phyloP scores from a whole-genome alignment of 1,140 invertebrate species.

The Trissolcus basalis region DNA sequence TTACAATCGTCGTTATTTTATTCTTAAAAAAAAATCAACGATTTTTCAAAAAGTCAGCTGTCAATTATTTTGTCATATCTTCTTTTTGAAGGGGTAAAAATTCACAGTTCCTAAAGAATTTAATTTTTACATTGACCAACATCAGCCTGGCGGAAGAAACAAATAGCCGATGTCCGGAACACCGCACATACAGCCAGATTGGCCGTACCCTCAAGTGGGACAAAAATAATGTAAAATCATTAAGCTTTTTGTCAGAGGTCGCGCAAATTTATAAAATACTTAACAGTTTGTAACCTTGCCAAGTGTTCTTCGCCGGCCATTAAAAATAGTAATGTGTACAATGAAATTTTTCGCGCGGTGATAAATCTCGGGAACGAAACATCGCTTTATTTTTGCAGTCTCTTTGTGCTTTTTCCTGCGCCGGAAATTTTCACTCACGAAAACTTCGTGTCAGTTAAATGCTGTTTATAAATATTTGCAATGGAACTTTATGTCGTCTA shows the following conservation, averaged over 20 bases:
- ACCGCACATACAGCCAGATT: slow-evolving; percentile 1
- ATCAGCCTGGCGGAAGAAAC: background rate
- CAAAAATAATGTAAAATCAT: slow-evolving; percentile 51
- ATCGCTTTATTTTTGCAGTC: slow-evolving; percentile 48
- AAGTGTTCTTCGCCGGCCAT: slow-evolving; percentile 47
- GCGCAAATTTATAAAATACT: slow-evolving; percentile 56
- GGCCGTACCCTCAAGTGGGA: background rate
- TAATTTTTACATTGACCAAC: too few species aligned
- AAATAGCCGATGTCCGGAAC: background rate
- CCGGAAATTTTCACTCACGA: slow-evolving; percentile 47
- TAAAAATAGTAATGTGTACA: slow-evolving; percentile 57
- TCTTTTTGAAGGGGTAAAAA: too few species aligned
- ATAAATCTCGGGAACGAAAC: slow-evolving; percentile 50
- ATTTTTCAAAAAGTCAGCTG: too few species aligned
- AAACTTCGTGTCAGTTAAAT: slow-evolving; percentile 43
- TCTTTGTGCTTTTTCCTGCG: slow-evolving; percentile 37
- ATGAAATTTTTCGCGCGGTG: slow-evolving; percentile 52
- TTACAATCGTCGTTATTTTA: too few species aligned
- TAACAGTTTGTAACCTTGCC: slow-evolving; percentile 51
- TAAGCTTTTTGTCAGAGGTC: slow-evolving; percentile 25
- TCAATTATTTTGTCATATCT: too few species aligned
- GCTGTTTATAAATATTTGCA: slow-evolving; percentile 51
- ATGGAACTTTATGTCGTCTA: slow-evolving; percentile 25
- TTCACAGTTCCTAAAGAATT: too few species aligned
- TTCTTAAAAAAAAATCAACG: too few species aligned